These are phyloP conservation scores for Falco naumanni DNA, from an alignment of 2,797 vertebrate species.

Conservation along the genomic window DNA sequence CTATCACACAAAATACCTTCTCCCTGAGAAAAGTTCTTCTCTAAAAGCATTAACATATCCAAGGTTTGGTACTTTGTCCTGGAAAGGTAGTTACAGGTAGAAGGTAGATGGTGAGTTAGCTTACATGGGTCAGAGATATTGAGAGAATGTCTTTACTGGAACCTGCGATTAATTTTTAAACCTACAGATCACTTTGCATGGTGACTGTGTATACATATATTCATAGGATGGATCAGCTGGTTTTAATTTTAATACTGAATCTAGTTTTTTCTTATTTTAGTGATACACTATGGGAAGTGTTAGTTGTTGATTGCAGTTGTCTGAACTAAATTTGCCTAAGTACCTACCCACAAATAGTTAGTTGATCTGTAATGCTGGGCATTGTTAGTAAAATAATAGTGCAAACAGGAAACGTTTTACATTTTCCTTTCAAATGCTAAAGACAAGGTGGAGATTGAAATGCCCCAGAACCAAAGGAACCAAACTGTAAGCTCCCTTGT, in stretches of 20 bases:
- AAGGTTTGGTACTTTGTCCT: neutral
- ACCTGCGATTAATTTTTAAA: neutral
- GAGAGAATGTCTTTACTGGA: neutral
- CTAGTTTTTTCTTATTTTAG: neutral
- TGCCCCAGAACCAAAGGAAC: neutral
- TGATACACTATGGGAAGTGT: neutral
- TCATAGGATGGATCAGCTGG: neutral
- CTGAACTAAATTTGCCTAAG: neutral
- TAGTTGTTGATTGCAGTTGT: neutral
- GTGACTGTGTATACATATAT: neutral
- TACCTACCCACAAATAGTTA: conserved; percentile 5
- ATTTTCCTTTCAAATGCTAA: conserved; percentile 56
- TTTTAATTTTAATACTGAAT: neutral
- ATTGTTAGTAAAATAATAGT: conserved; percentile 2
- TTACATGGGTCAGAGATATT: neutral
- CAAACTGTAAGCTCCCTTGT: neutral
- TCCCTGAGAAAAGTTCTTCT: neutral
- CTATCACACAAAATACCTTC: neutral
- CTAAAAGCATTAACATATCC: neutral
- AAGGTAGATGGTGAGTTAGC: neutral
- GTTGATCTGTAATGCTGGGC: conserved; percentile 25
- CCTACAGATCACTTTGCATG: neutral
- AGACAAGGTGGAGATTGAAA: conserved; percentile 8
- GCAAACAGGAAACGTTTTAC: conserved; percentile 13
- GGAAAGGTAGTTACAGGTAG: neutral